Conservation (phyloP, 2,888 invertebrate species). For the Pelosia muscerda region DNA sequence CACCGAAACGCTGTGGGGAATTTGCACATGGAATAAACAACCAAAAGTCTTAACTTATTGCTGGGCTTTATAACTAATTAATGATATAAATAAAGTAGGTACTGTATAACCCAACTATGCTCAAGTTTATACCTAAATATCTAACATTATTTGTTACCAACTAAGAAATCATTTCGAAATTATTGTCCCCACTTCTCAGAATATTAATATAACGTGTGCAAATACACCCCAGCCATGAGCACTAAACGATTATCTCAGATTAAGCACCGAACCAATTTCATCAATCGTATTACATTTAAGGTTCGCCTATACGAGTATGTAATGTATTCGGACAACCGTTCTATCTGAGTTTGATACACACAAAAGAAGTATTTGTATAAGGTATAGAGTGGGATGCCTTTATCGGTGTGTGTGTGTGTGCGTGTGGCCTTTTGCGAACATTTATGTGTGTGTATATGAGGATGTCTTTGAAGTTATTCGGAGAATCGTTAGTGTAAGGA, state of each 20-base stretch:
- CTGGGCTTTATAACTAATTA: no score
- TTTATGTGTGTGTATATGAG: background rate
- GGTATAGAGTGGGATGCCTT: background rate
- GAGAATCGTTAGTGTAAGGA: slow-evolving; percentile 12
- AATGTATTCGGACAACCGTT: slow-evolving; percentile 19
- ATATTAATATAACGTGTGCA: background rate
- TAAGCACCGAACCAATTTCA: slow-evolving; percentile 17
- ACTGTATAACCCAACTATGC: background rate
- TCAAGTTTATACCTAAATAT: background rate
- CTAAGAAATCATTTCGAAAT: background rate
- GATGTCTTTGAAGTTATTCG: slow-evolving; percentile 15
- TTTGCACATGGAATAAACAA: no score
- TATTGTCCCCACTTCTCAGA: background rate
- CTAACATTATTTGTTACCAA: background rate
- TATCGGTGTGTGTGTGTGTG: background rate
- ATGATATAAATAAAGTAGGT: background rate
- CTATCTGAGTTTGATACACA: background rate
- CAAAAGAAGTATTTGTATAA: background rate
- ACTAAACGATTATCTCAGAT: slow-evolving; percentile 14
- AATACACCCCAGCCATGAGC: background rate
- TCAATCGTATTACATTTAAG: slow-evolving; percentile 15
- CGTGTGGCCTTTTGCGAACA: background rate
- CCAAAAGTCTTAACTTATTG: no score
- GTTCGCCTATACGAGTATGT: background rate
- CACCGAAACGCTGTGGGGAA: no score